These are phyloP conservation scores for Hydrolagus affinis DNA, from an alignment of 2,113 vertebrate species.

Conservation along the genomic window DNA sequence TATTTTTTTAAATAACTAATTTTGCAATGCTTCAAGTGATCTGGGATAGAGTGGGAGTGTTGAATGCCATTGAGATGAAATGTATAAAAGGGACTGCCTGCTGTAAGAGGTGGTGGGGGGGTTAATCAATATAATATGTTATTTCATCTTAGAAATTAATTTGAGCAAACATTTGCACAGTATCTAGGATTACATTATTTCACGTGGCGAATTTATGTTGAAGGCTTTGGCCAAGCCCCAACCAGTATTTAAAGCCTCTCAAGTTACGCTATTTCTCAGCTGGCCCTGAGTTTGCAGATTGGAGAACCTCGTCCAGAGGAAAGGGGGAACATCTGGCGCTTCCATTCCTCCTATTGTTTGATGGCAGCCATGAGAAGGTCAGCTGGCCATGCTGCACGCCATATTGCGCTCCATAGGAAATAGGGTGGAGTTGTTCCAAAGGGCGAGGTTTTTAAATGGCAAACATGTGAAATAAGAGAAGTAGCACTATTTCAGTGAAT, in stretches of 20 bases:
- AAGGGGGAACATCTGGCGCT: not conserved
- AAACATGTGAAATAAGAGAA: not conserved
- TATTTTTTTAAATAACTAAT: too few relatives aligned
- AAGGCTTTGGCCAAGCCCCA: not conserved
- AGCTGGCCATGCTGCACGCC: not conserved
- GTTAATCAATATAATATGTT: not conserved
- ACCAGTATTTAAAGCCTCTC: not conserved
- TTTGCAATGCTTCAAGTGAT: not conserved
- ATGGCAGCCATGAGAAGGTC: not conserved
- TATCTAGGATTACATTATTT: not conserved
- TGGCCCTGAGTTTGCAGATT: not conserved
- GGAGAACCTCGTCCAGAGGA: not conserved
- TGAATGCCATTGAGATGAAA: not conserved
- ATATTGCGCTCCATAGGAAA: not conserved
- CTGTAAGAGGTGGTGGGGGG: not conserved
- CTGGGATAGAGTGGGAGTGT: not conserved
- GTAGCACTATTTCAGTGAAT: not conserved
- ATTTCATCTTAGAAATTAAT: not conserved
- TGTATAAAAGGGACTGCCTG: not conserved
- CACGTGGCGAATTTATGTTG: not conserved
- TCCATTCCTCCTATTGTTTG: not conserved
- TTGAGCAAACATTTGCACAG: not conserved
- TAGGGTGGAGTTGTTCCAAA: not conserved
- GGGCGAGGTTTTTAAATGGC: not conserved
- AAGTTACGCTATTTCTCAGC: not conserved